Evolutionary conservation across 2,797 vertebrate genomes (phyloP), one percentile per base, ranked within the genome.

Genomic region (Molossus alvarezi): DNA sequence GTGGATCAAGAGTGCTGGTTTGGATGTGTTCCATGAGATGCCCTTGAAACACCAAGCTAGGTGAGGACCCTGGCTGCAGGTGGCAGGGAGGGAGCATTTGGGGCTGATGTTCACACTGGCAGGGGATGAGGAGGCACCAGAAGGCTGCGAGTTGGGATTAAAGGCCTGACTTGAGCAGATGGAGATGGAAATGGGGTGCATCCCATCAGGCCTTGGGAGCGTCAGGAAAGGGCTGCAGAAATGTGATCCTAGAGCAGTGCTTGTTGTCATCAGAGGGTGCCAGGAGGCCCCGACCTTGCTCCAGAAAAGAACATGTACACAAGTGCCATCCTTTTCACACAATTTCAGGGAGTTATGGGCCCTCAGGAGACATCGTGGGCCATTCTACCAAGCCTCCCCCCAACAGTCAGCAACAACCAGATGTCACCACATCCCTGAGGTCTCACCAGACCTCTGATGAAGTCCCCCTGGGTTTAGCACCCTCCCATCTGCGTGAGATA

Each of bases 231-330:
- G 3, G n/a, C 53, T 69, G 57, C 58, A 82, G 80, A 62, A 58
- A 45, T 6, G 7, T 1, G 7, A 0, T 51, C 69, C 33, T 51
- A 14, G 3, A 45, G 20, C 20, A 10, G 13, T 0, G 18, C 48
- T 83, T 37, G 25, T 51, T 82, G 25, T 67, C 83, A 13, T 72
- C 51, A 11, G 53, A n/a, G 60, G 33, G 51, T 4, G 67, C 62
- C 53, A 3, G 5, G 5, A 45, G 75, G 25, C 37, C 6, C 29
- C 37, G 20, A 8, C 10, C 60, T 77, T 60, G 53, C 69, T 76
- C 57, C 41, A 85, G 67, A 60, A 88, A 92, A 64, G 3, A 9
- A 37, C 65, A 0, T 0, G 21, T 37, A 20, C 60, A 72, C 18
- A 5, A 45, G 25, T 0, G 29, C 11, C 15, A 1, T 37, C 13